Evolutionary conservation across 2,888 invertebrate species (phyloP), one percentile per base, ranked within the genome.

Genomic region (Lumbricus terrestris): DNA sequence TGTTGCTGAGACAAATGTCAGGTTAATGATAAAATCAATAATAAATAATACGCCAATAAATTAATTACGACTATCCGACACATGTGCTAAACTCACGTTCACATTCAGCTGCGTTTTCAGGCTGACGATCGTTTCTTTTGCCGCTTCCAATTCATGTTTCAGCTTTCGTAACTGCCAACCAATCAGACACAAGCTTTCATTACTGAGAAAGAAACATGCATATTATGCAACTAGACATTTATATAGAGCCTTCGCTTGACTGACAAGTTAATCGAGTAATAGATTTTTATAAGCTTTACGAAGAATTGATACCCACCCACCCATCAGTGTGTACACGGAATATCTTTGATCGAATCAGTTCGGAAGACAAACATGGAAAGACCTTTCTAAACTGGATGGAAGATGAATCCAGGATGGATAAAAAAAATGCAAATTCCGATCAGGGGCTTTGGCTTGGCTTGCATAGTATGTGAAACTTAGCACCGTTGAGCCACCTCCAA

Each of bases 91-190:
- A 89, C 89, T 89, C 35, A 89, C 89, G 42, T 89, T 69, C 4
- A 89, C 89, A 54, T 47, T 89, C 37, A 89, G 89, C 89, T 89
- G 89, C 35, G 89, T 89, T 33, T 42, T 89, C 47, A 89, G 23
- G 37, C 47, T 89, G 35, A 35, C 34, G 29, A 89, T 89, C 23
- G 42, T 89, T 54, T 89, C 89, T n/a, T 89, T 89, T 4, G 89
- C 89, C 3, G 54, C 18, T 42, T 89, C 89, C 35, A 89, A 89
- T 89, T 89, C 89, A 47, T 34, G 89, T 35, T 69, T 89, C 6
- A 89, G 69, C 69, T 89, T 89, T 33, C 69, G n/a, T 23, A 89
- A n/a, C 89, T 89, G 69, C 35, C 16, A 88, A 88, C 69, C n/a
- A 69, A 69, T n/a, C n/a, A 69, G 29, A 69, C 69, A 69, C n/a